phyloP scores from a whole-genome alignment of 2,888 invertebrate genomes.

The Bellardia bayeri region DNA sequence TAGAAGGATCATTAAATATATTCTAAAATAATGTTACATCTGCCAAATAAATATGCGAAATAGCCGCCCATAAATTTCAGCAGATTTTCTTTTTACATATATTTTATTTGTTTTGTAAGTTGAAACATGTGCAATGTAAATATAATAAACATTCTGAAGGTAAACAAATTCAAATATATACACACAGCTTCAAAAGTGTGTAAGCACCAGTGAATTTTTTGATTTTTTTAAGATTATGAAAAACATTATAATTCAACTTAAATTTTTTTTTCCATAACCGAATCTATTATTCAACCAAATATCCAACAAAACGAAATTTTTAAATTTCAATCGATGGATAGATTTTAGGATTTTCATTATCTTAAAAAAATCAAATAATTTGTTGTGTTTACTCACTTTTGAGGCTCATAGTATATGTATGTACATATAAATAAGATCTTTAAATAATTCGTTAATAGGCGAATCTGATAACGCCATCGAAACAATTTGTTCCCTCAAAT shows the following conservation, averaged over 20 bases:
- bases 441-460: slow-evolving; percentile 21
- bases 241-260: too few species aligned
- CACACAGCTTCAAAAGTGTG: too few species aligned
- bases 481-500: slow-evolving; percentile 32
- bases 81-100: slow-evolving; percentile 17
- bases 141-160: slow-evolving; percentile 28
- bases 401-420: too few species aligned
- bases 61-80: slow-evolving; percentile 15
- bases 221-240: too few species aligned
- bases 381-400: too few species aligned
- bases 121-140: slow-evolving; percentile 36
- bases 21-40: slow-evolving; percentile 3
- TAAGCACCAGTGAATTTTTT: too few species aligned
- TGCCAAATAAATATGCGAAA: slow-evolving; percentile 36
- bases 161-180: slow-evolving; percentile 34
- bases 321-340: too few species aligned
- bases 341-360: too few species aligned
- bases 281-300: too few species aligned
- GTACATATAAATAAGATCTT: not conserved
- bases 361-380: too few species aligned
- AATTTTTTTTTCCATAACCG: too few species aligned
- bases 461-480: slow-evolving; percentile 23
- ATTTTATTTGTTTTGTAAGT: slow-evolving; percentile 13
- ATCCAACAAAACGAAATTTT: too few species aligned
- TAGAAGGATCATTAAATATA: slow-evolving; percentile 19